A percentile compares a stretch with the other conserved stretches of the same genome.
These are phyloP conservation scores for Miichthys miiuy DNA, from an alignment of 2,797 vertebrate species.

Conservation along the genomic window DNA sequence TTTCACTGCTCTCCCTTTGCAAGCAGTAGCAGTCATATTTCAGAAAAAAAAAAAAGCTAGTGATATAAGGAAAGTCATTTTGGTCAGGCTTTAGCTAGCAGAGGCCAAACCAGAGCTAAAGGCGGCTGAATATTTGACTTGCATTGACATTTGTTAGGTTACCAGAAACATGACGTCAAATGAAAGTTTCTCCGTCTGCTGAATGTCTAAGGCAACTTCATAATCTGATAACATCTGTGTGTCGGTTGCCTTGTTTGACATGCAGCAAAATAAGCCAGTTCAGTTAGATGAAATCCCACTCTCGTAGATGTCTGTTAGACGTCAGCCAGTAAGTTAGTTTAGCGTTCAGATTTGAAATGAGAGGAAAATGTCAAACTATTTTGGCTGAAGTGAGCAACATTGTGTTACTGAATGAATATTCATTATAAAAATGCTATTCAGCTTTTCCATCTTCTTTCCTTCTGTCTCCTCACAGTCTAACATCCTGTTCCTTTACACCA, in stretches of 20 bases:
- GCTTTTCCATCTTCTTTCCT: slow-evolving; percentile 16
- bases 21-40: background rate
- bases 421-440: slow-evolving; percentile 8
- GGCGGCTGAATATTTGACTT: background rate
- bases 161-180: slow-evolving; percentile 1
- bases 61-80: background rate
- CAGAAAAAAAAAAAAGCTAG: background rate
- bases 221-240: background rate
- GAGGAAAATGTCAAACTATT: background rate
- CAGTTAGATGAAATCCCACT: background rate
- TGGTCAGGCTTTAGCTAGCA: background rate
- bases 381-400: background rate
- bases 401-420: slow-evolving; percentile 22
- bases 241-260: background rate
- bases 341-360: slow-evolving; percentile 8
- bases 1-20: background rate
- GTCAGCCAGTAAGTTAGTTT: background rate
- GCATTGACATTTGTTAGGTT: background rate
- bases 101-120: background rate
- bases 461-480: slow-evolving; percentile 31
- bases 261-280: background rate
- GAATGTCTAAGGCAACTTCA: background rate
- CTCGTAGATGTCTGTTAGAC: background rate
- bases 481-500: slow-evolving; percentile 18
- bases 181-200: background rate